Percentiles rank a stretch among this genome's conserved stretches.
Conservation (phyloP, 1,140 invertebrate genomes). For the Temnothorax longispinosus region DNA sequence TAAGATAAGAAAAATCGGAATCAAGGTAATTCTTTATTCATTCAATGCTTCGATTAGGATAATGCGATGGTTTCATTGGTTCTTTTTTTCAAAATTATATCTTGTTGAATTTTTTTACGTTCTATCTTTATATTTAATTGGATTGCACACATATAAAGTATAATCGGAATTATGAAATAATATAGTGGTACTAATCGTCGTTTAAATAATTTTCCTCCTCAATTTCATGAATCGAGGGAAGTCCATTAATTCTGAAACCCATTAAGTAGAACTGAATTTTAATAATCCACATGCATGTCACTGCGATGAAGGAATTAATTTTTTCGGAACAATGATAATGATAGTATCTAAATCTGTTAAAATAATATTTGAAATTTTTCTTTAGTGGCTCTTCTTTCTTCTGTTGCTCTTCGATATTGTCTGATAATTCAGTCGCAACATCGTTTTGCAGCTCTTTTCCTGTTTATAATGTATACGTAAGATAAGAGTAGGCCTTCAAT, state of each 20-base stretch:
- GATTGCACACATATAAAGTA: conserved; percentile 1
- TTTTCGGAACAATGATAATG: conserved; percentile 62
- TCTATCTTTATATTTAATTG: background rate
- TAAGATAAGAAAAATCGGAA: conserved; percentile 8
- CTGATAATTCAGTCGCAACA: background rate
- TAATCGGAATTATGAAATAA: background rate
- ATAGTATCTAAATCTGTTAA: conserved; percentile 69
- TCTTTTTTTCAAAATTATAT: background rate
- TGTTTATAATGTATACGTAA: conserved; percentile 24
- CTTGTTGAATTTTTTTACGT: background rate
- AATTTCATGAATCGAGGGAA: background rate
- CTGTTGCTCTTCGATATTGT: background rate
- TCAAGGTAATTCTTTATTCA: conserved; percentile 13
- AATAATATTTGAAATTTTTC: conserved; percentile 61
- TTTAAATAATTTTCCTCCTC: background rate
- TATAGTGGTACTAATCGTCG: background rate
- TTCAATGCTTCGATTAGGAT: background rate
- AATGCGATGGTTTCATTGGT: background rate
- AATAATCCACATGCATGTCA: conserved; percentile 51
- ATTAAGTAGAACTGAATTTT: conserved; percentile 61
- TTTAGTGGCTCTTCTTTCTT: background rate
- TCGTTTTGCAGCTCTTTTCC: background rate
- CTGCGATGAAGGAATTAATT: conserved; percentile 45
- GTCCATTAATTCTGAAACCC: background rate
- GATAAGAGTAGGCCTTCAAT: background rate